Percentiles rank a stretch among this genome's conserved stretches.
Conservation (phyloP, 2,113 vertebrate genomes). For the Triplophysa siluroides region DNA sequence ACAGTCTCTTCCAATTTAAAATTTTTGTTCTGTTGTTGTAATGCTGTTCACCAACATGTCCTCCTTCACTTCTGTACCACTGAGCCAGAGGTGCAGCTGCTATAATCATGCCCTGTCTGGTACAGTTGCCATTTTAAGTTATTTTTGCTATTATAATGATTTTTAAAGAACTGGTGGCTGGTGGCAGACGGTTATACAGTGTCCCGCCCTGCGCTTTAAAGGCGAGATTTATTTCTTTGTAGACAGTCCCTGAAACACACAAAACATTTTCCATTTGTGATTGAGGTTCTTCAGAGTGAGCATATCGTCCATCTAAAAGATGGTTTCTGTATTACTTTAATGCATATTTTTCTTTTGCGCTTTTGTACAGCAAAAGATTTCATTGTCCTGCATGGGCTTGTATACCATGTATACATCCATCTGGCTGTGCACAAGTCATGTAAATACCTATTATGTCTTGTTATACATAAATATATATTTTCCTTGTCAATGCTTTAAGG, state of each 20-base stretch:
- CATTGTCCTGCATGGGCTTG: conserved; percentile 71
- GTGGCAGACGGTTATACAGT: conserved; percentile 59
- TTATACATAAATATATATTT: conserved; percentile 50
- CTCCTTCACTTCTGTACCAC: conserved; percentile 54
- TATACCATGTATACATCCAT: conserved; percentile 84
- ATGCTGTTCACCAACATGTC: conserved; percentile 42
- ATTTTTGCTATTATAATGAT: conserved; percentile 71
- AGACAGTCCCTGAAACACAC: conserved; percentile 67
- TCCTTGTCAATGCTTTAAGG: conserved; percentile 71
- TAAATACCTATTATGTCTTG: conserved; percentile 67
- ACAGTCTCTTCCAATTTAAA: conserved; percentile 24
- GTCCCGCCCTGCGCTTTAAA: conserved; percentile 56
- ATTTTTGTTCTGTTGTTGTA: conserved; percentile 36
- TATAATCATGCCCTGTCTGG: conserved; percentile 71
- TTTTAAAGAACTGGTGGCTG: conserved; percentile 53
- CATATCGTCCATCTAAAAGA: conserved; percentile 68
- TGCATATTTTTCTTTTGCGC: conserved; percentile 70
- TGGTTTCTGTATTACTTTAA: conserved; percentile 65
- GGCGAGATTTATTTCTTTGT: conserved; percentile 57
- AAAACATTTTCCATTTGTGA: conserved; percentile 59
- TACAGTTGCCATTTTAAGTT: conserved; percentile 71
- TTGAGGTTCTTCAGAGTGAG: conserved; percentile 66
- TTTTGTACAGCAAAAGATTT: conserved; percentile 78
- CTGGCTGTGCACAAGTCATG: conserved; percentile 74
- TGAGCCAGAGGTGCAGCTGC: conserved; percentile 64